Base-by-base conservation (phyloP, 2,888 invertebrate genomes). In the Sylvicola fuscatus region DNA sequence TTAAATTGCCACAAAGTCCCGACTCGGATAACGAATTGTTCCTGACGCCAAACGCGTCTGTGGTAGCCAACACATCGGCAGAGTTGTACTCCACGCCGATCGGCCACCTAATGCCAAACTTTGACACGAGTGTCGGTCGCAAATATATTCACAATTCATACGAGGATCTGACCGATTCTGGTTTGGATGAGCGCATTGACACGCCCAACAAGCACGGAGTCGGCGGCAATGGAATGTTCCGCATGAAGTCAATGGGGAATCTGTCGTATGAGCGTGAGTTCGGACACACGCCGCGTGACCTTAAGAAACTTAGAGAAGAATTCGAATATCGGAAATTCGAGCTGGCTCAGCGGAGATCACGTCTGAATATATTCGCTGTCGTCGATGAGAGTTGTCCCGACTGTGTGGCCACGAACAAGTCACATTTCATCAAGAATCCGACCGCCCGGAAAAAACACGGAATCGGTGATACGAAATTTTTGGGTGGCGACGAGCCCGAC, bases 381-480 rank as follows among this genome's bases (percentile, higher is more conserved):
- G 21, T 21, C 21, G 21, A 21, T 21, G 21, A 21, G 21, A 21
- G 8, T 21, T 21, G 21, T 21, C 21, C 21, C 21, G 21, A 21
- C 8, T 21, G 21, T 21, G 21, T 21, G 21, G 21, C 21, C 21
- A 21, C 21, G 4, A 21, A 21, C 4, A 21, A 21, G 21, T 21
- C 21, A 8, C 21, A 21, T 43, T 43, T 27, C 39, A 38, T 27
- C 29, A 36, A 17, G 40, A 40, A 7, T 14, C 30, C n/a, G 21
- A 27, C 7, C 21, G 13, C 39, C 32, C 32, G 32, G 31, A 38
- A 38, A 26, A 36, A 32, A 47, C 51, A 29, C 50, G 52, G 13
- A 52, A 54, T 59, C 26, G 59, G 59, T 37, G 57, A 55, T 44
- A 55, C 59, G 33, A 58, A 58, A 40, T 59, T 58, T 38, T 52